These are phyloP conservation scores for Parnassius apollo DNA, from an alignment of 2,888 invertebrate species.

Conservation along the genomic window DNA sequence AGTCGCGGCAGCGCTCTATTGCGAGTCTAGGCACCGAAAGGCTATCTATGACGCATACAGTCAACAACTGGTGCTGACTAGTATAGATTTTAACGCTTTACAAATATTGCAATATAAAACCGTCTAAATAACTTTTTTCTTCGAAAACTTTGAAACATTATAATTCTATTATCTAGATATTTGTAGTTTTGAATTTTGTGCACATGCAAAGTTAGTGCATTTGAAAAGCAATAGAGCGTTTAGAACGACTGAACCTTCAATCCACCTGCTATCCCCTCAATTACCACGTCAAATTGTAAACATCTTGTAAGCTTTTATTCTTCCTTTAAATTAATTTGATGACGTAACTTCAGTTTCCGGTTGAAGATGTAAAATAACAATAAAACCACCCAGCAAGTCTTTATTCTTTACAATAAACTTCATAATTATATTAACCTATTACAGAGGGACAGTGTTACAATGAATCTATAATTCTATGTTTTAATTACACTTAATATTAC, in stretches of 20 bases:
- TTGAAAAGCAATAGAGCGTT: conserved; percentile 9
- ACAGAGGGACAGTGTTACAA: conserved; percentile 5
- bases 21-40: conserved; percentile 8
- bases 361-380: conserved; percentile 27
- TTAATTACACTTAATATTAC: conserved; percentile 19
- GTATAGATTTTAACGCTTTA: background rate
- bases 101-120: background rate
- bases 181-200: background rate
- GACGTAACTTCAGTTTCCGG: conserved; percentile 1
- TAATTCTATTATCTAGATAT: background rate
- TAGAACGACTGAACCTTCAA: conserved; percentile 12
- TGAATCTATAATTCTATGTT: conserved; percentile 5
- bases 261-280: background rate
- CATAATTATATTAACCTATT: conserved; percentile 1
- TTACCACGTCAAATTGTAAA: background rate
- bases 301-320: background rate
- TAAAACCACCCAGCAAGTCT: background rate
- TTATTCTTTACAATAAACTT: conserved; percentile 17
- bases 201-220: background rate
- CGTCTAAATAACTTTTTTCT: background rate
- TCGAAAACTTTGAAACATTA: background rate
- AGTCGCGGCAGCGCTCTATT: conserved; percentile 28
- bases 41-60: too few species aligned
- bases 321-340: background rate
- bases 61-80: background rate